These are phyloP conservation scores for Petrophora chlorosata DNA, from an alignment of 2,888 invertebrate genomes.

Conservation along the genomic window DNA sequence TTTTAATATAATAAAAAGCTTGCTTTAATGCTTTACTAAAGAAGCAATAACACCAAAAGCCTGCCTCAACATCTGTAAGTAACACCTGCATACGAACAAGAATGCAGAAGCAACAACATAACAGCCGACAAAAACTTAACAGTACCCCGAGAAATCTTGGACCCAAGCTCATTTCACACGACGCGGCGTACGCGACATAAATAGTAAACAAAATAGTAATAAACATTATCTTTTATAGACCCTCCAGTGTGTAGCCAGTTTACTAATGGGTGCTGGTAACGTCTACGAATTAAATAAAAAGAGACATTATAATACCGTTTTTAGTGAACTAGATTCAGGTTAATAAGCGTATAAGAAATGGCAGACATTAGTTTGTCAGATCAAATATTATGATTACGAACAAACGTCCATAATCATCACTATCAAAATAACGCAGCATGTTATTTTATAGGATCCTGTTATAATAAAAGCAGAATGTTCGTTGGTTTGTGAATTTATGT, in stretches of 20 bases:
- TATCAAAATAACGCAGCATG: too few relatives aligned
- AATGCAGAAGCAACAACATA: constrained; percentile 6
- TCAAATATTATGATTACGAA: too few relatives aligned
- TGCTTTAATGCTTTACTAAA: too few relatives aligned
- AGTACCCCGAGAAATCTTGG: constrained; percentile 23
- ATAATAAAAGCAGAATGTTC: too few relatives aligned
- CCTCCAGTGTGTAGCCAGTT: constrained; percentile 7
- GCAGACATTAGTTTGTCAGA: not conserved
- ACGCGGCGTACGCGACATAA: constrained; percentile 19
- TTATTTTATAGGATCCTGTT: too few relatives aligned
- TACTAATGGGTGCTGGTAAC: constrained; percentile 17
- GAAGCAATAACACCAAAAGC: too few relatives aligned
- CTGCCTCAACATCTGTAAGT: not conserved
- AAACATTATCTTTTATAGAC: constrained; percentile 25
- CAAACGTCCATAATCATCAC: not conserved
- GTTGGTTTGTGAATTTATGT: too few relatives aligned
- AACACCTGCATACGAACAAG: constrained; percentile 6
- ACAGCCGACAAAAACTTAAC: constrained; percentile 21
- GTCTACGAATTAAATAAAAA: constrained; percentile 8
- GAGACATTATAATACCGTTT: constrained; percentile 4
- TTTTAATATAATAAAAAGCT: too few relatives aligned
- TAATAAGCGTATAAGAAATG: not conserved
- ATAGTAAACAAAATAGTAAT: constrained; percentile 26
- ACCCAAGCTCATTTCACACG: constrained; percentile 17
- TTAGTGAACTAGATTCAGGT: constrained; percentile 4